Percentiles rank a stretch among this genome's conserved stretches.
Conservation (phyloP, 2,113 vertebrate species). For the Nymphicus hollandicus region DNA sequence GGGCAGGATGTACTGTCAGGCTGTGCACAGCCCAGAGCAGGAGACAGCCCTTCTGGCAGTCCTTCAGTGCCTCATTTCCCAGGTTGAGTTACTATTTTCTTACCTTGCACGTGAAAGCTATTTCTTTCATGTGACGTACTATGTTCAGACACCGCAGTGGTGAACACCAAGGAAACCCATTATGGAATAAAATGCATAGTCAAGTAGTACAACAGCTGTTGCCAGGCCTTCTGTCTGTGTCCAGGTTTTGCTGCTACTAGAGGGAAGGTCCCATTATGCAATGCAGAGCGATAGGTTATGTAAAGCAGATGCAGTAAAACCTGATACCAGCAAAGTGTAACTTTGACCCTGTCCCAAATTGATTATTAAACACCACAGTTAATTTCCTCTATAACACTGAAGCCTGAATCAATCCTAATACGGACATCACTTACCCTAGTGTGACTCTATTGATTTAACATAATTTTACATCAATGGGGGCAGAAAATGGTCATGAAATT, state of each 20-base stretch:
- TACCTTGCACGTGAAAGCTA: neutral
- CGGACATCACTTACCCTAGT: neutral
- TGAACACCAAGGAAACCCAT: neutral
- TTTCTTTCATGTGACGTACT: neutral
- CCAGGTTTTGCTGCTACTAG: neutral
- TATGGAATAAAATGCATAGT: accelerated
- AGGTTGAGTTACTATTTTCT: neutral
- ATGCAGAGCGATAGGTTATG: neutral
- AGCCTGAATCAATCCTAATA: neutral
- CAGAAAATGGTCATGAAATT: neutral
- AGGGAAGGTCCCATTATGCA: neutral
- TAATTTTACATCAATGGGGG: neutral
- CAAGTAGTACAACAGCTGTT: neutral
- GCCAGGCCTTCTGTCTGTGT: neutral
- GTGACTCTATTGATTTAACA: neutral
- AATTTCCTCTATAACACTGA: neutral
- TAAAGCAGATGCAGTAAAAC: slow-evolving; percentile 18
- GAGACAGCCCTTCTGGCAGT: neutral
- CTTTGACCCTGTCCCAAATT: neutral
- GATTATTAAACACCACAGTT: neutral
- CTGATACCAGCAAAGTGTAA: neutral
- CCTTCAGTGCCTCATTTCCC: accelerated
- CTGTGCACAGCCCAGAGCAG: neutral
- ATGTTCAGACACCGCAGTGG: neutral
- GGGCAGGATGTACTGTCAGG: neutral